These are phyloP conservation scores for Strix uralensis DNA, from an alignment of 2,113 vertebrate species.

Conservation along the genomic window DNA sequence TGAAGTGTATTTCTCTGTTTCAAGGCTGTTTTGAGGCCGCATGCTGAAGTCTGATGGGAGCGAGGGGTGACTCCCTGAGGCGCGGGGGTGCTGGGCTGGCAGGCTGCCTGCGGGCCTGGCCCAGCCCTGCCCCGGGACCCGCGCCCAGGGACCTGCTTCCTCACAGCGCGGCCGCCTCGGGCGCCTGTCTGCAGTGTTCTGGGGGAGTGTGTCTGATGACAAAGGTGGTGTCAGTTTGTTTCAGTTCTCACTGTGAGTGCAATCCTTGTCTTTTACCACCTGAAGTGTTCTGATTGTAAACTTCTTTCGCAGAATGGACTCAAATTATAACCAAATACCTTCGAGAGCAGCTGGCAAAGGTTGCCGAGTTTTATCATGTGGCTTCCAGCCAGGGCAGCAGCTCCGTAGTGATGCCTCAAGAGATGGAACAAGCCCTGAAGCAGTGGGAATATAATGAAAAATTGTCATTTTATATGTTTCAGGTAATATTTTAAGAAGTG, in stretches of 20 bases:
- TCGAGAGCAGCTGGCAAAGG: constrained; percentile 77
- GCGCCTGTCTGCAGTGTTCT: no score
- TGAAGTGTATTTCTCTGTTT: neutral
- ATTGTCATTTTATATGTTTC: constrained; percentile 80
- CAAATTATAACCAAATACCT: constrained; percentile 79
- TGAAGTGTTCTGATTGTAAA: neutral
- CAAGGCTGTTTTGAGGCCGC: neutral
- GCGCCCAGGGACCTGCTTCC: no score
- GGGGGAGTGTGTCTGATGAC: neutral
- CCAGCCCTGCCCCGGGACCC: no score
- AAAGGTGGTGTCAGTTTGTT: neutral
- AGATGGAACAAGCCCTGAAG: constrained; percentile 76
- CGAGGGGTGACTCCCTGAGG: no score
- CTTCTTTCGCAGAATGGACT: constrained; percentile 74
- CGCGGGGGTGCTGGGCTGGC: no score
- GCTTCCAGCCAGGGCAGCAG: constrained; percentile 41
- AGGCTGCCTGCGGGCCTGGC: no score
- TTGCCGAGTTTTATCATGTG: constrained; percentile 76
- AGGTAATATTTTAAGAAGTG: constrained; percentile 52
- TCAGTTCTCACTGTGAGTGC: neutral
- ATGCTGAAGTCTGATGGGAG: neutral
- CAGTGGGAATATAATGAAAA: constrained; percentile 82
- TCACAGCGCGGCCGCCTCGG: no score
- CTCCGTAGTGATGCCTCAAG: constrained; percentile 59
- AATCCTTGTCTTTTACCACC: neutral